Percentiles rank a stretch among this genome's conserved stretches.
phyloP scores from a whole-genome alignment of 2,888 invertebrate species.

The Helicoverpa assulta region DNA sequence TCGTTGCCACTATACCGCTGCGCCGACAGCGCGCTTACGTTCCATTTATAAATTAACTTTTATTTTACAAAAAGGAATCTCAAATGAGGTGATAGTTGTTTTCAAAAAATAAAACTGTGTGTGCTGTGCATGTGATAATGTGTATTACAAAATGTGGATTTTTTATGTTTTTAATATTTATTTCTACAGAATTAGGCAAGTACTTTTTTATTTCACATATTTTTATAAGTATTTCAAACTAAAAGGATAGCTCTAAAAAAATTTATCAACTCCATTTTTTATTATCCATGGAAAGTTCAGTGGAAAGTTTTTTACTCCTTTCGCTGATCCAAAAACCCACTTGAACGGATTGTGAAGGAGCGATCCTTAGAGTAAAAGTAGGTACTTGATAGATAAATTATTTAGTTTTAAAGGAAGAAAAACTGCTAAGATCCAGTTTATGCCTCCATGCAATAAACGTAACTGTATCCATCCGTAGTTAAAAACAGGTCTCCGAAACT shows the following conservation, averaged over 20 bases:
- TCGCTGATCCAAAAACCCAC: background rate
- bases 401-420: too few species aligned
- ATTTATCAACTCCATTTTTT: background rate
- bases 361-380: background rate
- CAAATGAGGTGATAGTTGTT: conserved; percentile 27
- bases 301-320: background rate
- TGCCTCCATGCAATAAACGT: background rate
- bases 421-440: too few species aligned
- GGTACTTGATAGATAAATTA: too few species aligned
- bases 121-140: conserved; percentile 68
- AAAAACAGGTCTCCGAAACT: background rate
- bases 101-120: conserved; percentile 20
- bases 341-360: background rate
- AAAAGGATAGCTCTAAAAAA: background rate
- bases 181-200: conserved; percentile 72
- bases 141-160: conserved; percentile 70
- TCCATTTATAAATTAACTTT: conserved; percentile 24
- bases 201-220: conserved; percentile 33
- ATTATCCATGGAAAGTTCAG: too few species aligned
- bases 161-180: conserved; percentile 67
- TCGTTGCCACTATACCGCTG: conserved; percentile 29
- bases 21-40: conserved; percentile 38
- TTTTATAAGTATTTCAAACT: too few species aligned
- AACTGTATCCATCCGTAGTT: background rate
- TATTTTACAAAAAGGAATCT: conserved; percentile 1